A percentile compares a stretch with the other conserved stretches of the same genome.
These are phyloP conservation scores for Corapipo altera DNA, from an alignment of 2,113 vertebrate species.

Conservation along the genomic window DNA sequence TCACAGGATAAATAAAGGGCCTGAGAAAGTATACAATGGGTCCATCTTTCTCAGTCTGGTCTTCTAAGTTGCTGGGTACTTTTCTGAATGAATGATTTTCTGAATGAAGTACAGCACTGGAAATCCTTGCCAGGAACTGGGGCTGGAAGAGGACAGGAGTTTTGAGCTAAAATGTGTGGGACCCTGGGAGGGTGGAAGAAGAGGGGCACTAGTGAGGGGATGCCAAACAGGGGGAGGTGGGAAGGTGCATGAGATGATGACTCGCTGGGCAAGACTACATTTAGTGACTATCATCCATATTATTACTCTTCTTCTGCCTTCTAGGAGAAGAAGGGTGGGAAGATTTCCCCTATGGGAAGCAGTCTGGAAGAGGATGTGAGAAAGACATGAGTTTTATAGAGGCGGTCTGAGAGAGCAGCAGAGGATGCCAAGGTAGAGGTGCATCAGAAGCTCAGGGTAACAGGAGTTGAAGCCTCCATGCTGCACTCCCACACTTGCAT, in stretches of 20 bases:
- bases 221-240: background rate
- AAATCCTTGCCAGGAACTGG: background rate
- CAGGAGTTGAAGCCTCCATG: background rate
- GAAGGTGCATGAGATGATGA: background rate
- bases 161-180: background rate
- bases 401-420: fast-evolving
- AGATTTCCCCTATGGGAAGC: background rate
- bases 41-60: background rate
- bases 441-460: background rate
- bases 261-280: background rate
- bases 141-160: background rate
- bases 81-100: background rate
- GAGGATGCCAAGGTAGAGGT: background rate
- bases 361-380: background rate
- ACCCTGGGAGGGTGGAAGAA: background rate
- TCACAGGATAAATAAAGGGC: background rate
- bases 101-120: background rate
- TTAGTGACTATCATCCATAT: background rate
- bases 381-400: background rate
- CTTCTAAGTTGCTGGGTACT: background rate
- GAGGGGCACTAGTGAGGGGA: background rate
- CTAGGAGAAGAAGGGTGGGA: fast-evolving
- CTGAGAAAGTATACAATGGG: background rate
- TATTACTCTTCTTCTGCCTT: background rate
- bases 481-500: background rate